A percentile compares a stretch with the other conserved stretches of the same genome.
Conservation (phyloP, 2,797 vertebrate species). For the Neopelma chrysocephalum region DNA sequence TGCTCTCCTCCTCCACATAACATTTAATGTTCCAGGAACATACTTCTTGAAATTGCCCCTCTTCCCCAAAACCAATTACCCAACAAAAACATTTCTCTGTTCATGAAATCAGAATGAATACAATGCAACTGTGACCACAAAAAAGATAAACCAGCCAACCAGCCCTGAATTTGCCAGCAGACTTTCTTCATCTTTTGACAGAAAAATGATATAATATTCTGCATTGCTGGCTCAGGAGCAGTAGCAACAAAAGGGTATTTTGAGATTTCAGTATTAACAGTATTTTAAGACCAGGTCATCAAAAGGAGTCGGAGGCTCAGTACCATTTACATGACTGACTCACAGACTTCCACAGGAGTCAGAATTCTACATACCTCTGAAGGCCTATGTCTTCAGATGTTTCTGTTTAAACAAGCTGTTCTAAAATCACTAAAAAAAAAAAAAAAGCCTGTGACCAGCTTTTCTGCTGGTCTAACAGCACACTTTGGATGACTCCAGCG, state of each 20-base stretch:
- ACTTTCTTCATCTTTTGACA: neutral
- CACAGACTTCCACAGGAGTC: neutral
- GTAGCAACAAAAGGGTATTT: neutral
- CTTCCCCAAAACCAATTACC: neutral
- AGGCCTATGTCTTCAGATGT: neutral
- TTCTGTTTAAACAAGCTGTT: neutral
- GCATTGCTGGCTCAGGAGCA: neutral
- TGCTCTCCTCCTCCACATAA: neutral
- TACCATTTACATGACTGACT: neutral
- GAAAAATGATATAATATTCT: neutral
- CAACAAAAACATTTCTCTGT: neutral
- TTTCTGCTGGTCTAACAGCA: neutral
- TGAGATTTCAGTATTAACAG: neutral
- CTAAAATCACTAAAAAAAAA: neutral
- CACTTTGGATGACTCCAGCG: rapidly evolving
- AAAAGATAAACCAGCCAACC: neutral
- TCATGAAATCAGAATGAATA: neutral
- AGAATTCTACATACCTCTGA: neutral
- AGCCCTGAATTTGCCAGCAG: neutral
- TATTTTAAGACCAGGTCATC: neutral
- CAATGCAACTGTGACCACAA: neutral
- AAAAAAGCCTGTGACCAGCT: neutral
- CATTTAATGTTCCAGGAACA: neutral
- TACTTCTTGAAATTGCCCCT: neutral
- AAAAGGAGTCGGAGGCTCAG: neutral